Evolutionary conservation across 2,113 vertebrate genomes (phyloP).

Genomic region (Tinamus guttatus): DNA sequence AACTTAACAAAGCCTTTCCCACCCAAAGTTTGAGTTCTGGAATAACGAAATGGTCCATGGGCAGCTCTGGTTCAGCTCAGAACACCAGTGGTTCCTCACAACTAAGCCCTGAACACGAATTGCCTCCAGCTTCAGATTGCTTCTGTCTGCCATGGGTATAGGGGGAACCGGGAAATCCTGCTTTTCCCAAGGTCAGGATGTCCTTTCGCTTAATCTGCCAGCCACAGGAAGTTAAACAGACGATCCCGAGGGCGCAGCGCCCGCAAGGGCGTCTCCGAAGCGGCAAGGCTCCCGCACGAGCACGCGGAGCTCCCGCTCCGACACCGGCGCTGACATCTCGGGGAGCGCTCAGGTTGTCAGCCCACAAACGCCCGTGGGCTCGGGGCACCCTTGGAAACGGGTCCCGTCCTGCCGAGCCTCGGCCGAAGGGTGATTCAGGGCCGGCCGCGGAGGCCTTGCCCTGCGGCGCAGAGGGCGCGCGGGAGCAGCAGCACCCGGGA

Average conservation of each 20-base stretch:
- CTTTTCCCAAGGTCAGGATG: background rate
- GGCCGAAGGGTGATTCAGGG: too few species aligned
- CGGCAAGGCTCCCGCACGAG: accelerated
- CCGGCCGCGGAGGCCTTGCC: too few species aligned
- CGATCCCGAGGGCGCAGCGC: background rate
- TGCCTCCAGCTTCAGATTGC: background rate
- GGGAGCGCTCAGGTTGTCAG: background rate
- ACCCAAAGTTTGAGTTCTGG: background rate
- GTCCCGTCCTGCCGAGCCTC: background rate
- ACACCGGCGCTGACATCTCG: accelerated
- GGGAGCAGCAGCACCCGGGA: too few species aligned
- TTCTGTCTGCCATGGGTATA: background rate
- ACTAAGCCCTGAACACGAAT: background rate
- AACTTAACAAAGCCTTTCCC: background rate
- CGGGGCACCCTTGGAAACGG: accelerated
- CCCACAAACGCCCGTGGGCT: background rate
- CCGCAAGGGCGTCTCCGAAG: background rate
- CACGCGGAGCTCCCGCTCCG: background rate
- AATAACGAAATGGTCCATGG: background rate
- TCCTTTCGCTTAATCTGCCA: background rate
- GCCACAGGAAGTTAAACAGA: background rate
- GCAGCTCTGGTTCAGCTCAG: background rate
- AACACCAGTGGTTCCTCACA: background rate
- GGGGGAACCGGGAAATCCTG: background rate
- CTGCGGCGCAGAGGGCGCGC: accelerated